Evolutionary conservation across 2,888 invertebrate species (phyloP).

Genomic region (Ceriagrion tenellum): DNA sequence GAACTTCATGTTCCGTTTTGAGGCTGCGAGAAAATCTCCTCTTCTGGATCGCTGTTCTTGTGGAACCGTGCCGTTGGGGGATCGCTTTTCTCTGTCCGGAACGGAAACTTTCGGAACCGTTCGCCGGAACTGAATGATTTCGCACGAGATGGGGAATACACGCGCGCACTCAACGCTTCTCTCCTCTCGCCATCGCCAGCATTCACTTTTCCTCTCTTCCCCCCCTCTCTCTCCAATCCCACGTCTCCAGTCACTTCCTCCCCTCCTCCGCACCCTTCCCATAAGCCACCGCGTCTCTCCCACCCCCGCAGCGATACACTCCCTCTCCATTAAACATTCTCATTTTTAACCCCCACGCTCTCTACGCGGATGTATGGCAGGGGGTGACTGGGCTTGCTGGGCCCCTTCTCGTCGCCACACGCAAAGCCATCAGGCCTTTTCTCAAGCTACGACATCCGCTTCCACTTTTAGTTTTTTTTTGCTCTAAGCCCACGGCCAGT

Average conservation of each 20-base stretch:
- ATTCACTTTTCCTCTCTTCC: background rate
- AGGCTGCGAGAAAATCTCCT: background rate
- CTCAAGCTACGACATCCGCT: background rate
- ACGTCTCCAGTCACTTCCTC: background rate
- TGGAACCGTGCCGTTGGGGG: background rate
- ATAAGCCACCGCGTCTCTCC: background rate
- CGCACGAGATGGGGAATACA: background rate
- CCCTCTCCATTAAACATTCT: conserved; percentile 31
- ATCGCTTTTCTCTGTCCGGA: background rate
- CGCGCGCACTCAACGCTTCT: background rate
- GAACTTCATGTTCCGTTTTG: too few relatives aligned
- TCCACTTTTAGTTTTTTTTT: background rate
- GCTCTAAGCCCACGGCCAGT: background rate
- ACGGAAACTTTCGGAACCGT: background rate
- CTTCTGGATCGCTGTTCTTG: background rate
- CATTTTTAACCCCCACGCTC: background rate
- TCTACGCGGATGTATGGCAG: background rate
- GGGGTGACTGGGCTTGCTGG: background rate
- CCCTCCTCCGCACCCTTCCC: background rate
- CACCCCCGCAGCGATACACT: background rate
- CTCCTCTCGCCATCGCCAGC: background rate
- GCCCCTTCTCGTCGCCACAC: background rate
- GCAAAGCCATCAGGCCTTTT: background rate
- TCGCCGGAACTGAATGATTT: conserved; percentile 6
- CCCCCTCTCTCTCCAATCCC: background rate